These are phyloP conservation scores for Leiothrix lutea DNA, from an alignment of 2,113 vertebrate genomes.

Conservation along the genomic window DNA sequence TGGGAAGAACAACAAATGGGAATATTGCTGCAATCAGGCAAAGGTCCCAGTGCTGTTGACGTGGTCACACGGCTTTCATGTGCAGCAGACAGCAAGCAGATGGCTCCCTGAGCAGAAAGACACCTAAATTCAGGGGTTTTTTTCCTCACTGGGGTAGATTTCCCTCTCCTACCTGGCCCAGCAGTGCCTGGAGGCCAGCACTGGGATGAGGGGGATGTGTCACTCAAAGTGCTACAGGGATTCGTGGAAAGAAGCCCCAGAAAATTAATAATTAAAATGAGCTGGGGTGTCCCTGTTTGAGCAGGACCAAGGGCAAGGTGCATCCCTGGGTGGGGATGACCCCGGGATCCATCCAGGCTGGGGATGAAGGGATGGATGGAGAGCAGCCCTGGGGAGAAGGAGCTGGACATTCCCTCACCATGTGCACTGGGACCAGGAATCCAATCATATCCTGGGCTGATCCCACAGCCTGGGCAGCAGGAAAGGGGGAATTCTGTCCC, in stretches of 20 bases:
- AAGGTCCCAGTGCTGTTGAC: not conserved
- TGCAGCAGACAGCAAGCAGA: not conserved
- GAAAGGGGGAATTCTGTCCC: not conserved
- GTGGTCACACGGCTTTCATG: not conserved
- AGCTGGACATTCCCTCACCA: accelerated
- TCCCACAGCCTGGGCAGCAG: not conserved
- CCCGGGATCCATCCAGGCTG: not conserved
- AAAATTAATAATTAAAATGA: not conserved
- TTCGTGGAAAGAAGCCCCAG: not conserved
- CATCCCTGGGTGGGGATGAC: accelerated
- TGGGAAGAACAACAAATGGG: constrained; percentile 8
- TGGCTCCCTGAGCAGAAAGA: not conserved
- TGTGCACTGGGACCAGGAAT: too few relatives aligned
- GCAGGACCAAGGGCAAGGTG: not conserved
- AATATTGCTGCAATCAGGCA: constrained; percentile 23
- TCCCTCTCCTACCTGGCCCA: not conserved
- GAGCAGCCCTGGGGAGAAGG: not conserved
- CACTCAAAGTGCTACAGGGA: not conserved
- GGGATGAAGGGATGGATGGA: too few relatives aligned
- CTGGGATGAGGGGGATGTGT: not conserved
- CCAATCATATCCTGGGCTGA: not conserved
- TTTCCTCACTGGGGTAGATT: not conserved
- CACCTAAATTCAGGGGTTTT: not conserved
- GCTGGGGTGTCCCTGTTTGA: not conserved
- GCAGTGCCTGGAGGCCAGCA: not conserved